Percentiles rank a stretch among this genome's conserved stretches.
These are phyloP conservation scores for Lipotes vexillifer DNA, from an alignment of 2,113 vertebrate species.

Conservation along the genomic window DNA sequence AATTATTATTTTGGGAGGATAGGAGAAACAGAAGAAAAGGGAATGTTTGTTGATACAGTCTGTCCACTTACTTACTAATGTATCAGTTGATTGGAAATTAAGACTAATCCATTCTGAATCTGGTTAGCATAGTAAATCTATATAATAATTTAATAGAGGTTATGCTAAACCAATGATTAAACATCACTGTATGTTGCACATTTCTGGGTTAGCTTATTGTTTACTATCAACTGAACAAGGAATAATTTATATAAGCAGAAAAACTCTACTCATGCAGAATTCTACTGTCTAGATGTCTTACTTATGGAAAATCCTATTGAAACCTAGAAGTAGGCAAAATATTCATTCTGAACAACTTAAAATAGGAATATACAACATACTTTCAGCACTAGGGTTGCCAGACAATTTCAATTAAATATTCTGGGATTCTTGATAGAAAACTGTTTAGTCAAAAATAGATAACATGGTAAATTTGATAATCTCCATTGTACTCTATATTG, in stretches of 20 bases:
- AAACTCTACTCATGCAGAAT: not conserved
- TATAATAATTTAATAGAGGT: not conserved
- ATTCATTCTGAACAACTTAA: not conserved
- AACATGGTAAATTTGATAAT: not conserved
- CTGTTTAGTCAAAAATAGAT: not conserved
- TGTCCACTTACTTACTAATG: not conserved
- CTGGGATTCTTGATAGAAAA: not conserved
- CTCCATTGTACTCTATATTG: not conserved
- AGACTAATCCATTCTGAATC: not conserved
- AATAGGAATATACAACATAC: not conserved
- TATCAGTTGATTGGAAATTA: not conserved
- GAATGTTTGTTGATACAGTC: not conserved
- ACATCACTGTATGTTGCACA: not conserved
- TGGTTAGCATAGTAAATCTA: not conserved
- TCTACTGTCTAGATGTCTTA: not conserved
- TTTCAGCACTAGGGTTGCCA: not conserved
- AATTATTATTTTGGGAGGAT: not conserved
- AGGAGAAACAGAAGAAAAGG: not conserved
- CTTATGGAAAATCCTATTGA: not conserved
- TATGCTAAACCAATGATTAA: not conserved
- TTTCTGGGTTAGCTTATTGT: not conserved
- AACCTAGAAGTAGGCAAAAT: not conserved
- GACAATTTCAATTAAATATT: not conserved
- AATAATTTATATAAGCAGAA: not conserved
- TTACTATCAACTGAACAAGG: not conserved